Percentiles rank a stretch among this genome's conserved stretches.
phyloP scores from a whole-genome alignment of 2,113 vertebrate species.

The Seriola aureovittata region DNA sequence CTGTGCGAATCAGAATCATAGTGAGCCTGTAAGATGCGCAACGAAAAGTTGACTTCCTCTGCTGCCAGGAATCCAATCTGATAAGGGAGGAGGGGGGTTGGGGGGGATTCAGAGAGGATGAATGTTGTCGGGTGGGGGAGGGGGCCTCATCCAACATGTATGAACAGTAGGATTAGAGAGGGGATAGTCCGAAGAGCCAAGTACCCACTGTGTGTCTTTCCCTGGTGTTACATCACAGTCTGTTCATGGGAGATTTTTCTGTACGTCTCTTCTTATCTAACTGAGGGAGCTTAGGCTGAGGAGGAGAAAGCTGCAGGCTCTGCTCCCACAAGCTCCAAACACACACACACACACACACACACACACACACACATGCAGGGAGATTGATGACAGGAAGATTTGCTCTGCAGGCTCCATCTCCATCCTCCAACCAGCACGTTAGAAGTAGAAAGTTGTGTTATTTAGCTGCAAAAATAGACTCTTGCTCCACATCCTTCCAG shows the following conservation, averaged over 20 bases:
- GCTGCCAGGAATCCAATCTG: slow-evolving; percentile 30
- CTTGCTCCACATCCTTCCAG: not conserved
- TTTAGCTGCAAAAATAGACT: not conserved
- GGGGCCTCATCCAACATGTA: slow-evolving; percentile 56
- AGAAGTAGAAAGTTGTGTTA: not conserved
- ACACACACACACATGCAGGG: not conserved
- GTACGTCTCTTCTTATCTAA: not conserved
- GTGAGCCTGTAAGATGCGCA: not conserved
- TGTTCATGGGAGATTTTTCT: slow-evolving; percentile 10
- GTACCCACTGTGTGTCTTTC: slow-evolving; percentile 15
- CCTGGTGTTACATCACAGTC: slow-evolving; percentile 46
- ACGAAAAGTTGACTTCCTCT: slow-evolving; percentile 39
- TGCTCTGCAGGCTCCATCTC: slow-evolving; percentile 11
- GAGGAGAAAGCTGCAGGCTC: not conserved
- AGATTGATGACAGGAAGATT: not conserved
- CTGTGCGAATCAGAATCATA: slow-evolving; percentile 17
- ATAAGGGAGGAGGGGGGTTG: slow-evolving; percentile 2
- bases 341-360: not conserved
- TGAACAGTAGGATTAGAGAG: slow-evolving; percentile 60
- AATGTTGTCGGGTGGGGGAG: slow-evolving; percentile 29
- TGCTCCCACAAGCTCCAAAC: not conserved
- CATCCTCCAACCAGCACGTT: not conserved
- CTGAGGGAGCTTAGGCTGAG: not conserved
- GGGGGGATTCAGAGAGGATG: slow-evolving; percentile 14
- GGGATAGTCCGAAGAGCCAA: slow-evolving; percentile 11